Conservation (phyloP, 1,140 invertebrate species). For the Lepidurus packardi region DNA sequence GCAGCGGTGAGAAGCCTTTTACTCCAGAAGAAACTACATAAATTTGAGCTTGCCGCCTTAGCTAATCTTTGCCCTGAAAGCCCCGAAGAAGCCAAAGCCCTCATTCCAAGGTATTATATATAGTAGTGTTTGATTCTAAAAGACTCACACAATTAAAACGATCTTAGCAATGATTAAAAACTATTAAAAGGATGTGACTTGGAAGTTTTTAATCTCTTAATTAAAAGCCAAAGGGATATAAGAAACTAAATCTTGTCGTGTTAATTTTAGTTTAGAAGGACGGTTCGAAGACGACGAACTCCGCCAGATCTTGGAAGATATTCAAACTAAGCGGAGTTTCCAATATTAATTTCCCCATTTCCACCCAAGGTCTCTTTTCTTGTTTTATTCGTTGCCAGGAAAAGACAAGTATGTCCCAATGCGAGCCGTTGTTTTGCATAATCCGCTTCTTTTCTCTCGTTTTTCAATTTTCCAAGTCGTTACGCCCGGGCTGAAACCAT, state of each 20-base stretch:
- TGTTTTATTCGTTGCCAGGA: constrained; percentile 16
- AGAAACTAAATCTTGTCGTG: constrained; percentile 35
- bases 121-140: not conserved
- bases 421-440: constrained; percentile 10
- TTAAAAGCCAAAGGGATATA: not conserved
- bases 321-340: constrained; percentile 94
- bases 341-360: constrained; percentile 66
- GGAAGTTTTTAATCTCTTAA: no score
- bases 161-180: no score
- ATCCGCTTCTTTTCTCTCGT: not conserved
- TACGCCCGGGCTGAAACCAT: not conserved
- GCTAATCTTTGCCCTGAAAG: constrained; percentile 97
- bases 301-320: constrained; percentile 88
- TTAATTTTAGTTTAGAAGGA: constrained; percentile 67
- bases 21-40: constrained; percentile 94
- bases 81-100: constrained; percentile 92
- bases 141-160: no score
- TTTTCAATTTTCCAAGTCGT: not conserved
- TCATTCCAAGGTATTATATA: constrained; percentile 72
- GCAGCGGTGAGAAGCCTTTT: constrained; percentile 77
- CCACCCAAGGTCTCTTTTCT: not conserved
- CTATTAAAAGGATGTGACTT: no score
- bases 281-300: constrained; percentile 95
- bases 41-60: constrained; percentile 95
- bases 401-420: constrained; percentile 23